Conservation (phyloP, 2,888 invertebrate genomes). For the Mycogona germanica region DNA sequence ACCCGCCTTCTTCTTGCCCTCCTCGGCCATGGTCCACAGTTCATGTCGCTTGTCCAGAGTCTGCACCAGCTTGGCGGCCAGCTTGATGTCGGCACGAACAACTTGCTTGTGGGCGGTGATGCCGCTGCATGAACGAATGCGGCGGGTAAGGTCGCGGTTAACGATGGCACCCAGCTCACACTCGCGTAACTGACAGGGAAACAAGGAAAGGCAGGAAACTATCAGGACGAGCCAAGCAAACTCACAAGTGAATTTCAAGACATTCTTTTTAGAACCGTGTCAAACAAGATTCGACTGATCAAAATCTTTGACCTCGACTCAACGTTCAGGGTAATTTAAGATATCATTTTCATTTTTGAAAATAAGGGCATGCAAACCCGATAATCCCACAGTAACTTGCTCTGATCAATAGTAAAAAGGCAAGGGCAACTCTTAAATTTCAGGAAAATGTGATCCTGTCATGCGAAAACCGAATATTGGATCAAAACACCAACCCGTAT, state of each 20-base stretch:
- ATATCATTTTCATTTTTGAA: too few species aligned
- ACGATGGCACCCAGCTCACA: slow-evolving; percentile 91
- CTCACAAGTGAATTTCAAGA: too few species aligned
- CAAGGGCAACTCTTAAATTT: too few species aligned
- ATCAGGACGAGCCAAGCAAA: too few species aligned
- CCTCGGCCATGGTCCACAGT: slow-evolving; percentile 52
- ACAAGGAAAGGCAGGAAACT: too few species aligned
- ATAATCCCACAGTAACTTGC: neutral
- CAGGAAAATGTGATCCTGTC: too few species aligned
- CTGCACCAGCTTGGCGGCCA: slow-evolving; percentile 82
- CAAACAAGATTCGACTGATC: too few species aligned
- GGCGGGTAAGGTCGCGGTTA: slow-evolving; percentile 87
- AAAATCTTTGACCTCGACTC: neutral
- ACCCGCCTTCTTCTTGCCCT: slow-evolving; percentile 20
- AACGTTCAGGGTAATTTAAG: neutral
- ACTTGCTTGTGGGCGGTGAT: slow-evolving; percentile 79
- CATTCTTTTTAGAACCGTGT: too few species aligned
- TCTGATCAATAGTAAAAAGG: too few species aligned
- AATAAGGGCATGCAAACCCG: neutral
- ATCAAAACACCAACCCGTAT: slow-evolving; percentile 52
- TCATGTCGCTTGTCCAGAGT: slow-evolving; percentile 73
- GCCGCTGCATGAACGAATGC: slow-evolving; percentile 84
- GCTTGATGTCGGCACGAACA: slow-evolving; percentile 78
- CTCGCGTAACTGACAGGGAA: slow-evolving; percentile 53
- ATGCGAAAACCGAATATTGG: neutral